Base-by-base conservation (phyloP, 2,888 invertebrate genomes). In the Archaeoteleia sp. region DNA sequence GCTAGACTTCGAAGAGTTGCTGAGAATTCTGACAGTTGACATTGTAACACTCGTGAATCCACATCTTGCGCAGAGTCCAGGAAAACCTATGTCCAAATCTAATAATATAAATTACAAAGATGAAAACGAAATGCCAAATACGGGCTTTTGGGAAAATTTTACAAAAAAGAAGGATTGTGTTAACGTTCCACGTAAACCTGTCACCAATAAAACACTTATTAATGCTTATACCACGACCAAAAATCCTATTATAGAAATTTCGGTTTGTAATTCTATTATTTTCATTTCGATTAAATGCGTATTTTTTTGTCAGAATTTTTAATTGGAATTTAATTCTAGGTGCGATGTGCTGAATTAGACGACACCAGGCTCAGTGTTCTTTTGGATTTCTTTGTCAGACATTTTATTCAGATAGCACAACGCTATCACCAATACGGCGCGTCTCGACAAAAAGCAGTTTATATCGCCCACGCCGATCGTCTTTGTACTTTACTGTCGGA, bases 381-480 rank as follows among this genome's bases (percentile, higher is more conserved):
- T 1, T 82, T 94, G 0, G 90, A 91, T 77, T 90, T 92, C 76
- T 92, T 94, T 74, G 89, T 93, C 42, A 87, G 89, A 10, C 92
- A 93, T 76, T 91, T 93, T 74, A 88, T 93, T 25, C 88, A 89
- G 46, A 92, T 94, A 88, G 90, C 92, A 0, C 87, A 89, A 48
- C 88, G 88, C 42, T 90, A 91, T 67, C 88, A 89, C 9, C 87
- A 88, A 66, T 90, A 91, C 66, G 88, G 89, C 7, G 88, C 91
- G 0, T 85, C 87, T 12, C 86, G 87, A 55, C 90, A 92, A 76
- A 90, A 91, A 4, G 85, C 88, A 1, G 88, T 91, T 60, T 93
- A 92, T 76, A 85, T 94, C 29, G 89, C 91, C 61, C 94, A 94
- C 76, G 90, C 92, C 0, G 88, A 89, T 65, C 87, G 92, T 45